Percentiles rank a stretch among this genome's conserved stretches.
These are phyloP conservation scores for Chaetops frenatus DNA, from an alignment of 2,113 vertebrate species.

Conservation along the genomic window DNA sequence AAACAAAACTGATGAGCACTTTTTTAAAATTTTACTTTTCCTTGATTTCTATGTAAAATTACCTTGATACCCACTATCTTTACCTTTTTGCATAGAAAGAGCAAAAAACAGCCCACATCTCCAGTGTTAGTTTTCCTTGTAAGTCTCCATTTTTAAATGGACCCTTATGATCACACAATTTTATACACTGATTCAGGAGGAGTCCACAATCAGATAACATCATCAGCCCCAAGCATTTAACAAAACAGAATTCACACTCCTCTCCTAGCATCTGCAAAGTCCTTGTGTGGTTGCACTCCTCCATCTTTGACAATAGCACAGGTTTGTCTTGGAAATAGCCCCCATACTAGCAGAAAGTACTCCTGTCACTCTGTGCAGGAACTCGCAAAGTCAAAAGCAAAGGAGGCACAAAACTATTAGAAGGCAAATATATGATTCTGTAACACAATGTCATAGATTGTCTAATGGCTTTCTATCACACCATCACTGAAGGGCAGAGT, in stretches of 20 bases:
- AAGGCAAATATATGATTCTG: not conserved
- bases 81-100: not conserved
- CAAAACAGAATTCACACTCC: not conserved
- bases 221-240: not conserved
- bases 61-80: not conserved
- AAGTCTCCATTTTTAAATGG: not conserved
- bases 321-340: not conserved
- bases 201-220: not conserved
- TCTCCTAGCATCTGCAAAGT: not conserved
- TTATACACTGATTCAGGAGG: not conserved
- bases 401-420: not conserved
- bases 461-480: not conserved
- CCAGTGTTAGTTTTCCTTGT: not conserved
- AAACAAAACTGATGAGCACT: not conserved
- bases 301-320: not conserved
- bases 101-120: not conserved
- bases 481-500: not conserved
- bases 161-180: not conserved
- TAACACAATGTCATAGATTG: not conserved
- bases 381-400: not conserved
- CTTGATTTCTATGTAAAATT: not conserved
- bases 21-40: not conserved
- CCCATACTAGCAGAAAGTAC: not conserved
- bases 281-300: not conserved
- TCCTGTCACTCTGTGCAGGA: not conserved